phyloP scores from a whole-genome alignment of 2,113 vertebrate genomes.

The Thinocorus orbignyianus region DNA sequence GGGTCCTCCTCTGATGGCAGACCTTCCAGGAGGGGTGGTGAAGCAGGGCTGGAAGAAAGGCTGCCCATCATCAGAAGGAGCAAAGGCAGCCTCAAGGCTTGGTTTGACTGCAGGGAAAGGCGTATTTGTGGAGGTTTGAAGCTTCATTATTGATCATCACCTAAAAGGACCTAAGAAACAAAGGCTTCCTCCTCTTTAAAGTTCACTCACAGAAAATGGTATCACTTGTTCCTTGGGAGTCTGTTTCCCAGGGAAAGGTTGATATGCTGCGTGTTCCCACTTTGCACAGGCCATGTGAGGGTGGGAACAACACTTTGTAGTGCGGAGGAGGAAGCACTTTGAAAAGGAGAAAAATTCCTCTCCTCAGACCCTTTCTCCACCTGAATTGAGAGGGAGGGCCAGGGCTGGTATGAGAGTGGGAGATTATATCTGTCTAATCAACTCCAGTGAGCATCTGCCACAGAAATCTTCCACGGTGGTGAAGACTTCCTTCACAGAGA shows the following conservation, averaged over 20 bases:
- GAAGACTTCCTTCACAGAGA: neutral
- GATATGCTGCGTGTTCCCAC: neutral
- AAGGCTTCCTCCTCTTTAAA: slow-evolving; percentile 59
- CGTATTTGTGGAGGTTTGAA: neutral
- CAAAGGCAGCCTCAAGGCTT: neutral
- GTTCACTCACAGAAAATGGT: neutral
- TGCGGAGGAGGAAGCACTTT: neutral
- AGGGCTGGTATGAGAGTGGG: neutral
- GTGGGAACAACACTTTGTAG: slow-evolving; percentile 15
- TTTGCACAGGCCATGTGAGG: neutral
- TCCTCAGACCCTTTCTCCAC: neutral
- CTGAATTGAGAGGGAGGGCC: slow-evolving; percentile 16
- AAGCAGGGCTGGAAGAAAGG: neutral
- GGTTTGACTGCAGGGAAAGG: neutral
- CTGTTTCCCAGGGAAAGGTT: neutral
- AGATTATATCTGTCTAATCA: slow-evolving; percentile 13
- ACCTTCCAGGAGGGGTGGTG: neutral
- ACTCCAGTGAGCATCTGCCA: neutral
- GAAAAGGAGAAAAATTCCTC: neutral
- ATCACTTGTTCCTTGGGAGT: neutral
- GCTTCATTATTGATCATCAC: slow-evolving; percentile 42
- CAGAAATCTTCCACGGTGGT: neutral
- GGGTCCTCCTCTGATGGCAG: neutral
- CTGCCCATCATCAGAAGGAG: slow-evolving; percentile 18
- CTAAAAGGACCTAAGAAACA: slow-evolving; percentile 55